phyloP scores from a whole-genome alignment of 1,140 invertebrate genomes.

The Drosophila murphyi region DNA sequence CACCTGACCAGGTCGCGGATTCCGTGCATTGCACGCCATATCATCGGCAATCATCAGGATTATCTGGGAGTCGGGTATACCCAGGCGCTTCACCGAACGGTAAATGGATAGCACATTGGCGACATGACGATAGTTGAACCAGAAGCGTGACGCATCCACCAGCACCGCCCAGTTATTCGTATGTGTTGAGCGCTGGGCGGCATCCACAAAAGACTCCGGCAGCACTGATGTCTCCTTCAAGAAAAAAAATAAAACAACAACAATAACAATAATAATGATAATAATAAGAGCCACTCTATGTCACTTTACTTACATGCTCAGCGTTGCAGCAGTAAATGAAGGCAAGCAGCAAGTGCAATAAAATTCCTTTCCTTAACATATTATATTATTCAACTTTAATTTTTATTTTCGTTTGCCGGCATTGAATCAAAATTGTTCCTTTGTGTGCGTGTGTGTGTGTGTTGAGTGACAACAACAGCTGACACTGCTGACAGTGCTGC shows the following conservation, averaged over 20 bases:
- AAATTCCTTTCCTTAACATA: slow-evolving; percentile 13
- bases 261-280: background rate
- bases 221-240: slow-evolving; percentile 48
- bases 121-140: slow-evolving; percentile 99
- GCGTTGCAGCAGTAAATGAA: slow-evolving; percentile 8
- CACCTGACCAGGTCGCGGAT: slow-evolving; percentile 98
- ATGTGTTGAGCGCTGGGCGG: slow-evolving; percentile 86
- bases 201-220: slow-evolving; percentile 73
- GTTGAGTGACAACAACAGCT: slow-evolving; percentile 2
- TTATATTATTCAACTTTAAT: slow-evolving; percentile 18
- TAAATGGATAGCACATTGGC: slow-evolving; percentile 99
- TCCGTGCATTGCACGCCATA: slow-evolving; percentile 99
- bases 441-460: background rate
- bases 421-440: slow-evolving; percentile 26
- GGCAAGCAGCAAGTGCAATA: background rate
- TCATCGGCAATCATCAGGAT: slow-evolving; percentile 99
- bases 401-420: slow-evolving; percentile 20
- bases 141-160: slow-evolving; percentile 98
- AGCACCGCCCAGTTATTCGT: slow-evolving; percentile 99
- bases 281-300: background rate
- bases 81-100: slow-evolving; percentile 97
- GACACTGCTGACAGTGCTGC: slow-evolving; percentile 26
- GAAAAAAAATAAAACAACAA: background rate
- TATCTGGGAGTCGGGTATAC: slow-evolving; percentile 98
- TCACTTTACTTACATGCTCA: slow-evolving; percentile 18